phyloP scores from a whole-genome alignment of 2,797 vertebrate species.

The Acropternis orthonyx region DNA sequence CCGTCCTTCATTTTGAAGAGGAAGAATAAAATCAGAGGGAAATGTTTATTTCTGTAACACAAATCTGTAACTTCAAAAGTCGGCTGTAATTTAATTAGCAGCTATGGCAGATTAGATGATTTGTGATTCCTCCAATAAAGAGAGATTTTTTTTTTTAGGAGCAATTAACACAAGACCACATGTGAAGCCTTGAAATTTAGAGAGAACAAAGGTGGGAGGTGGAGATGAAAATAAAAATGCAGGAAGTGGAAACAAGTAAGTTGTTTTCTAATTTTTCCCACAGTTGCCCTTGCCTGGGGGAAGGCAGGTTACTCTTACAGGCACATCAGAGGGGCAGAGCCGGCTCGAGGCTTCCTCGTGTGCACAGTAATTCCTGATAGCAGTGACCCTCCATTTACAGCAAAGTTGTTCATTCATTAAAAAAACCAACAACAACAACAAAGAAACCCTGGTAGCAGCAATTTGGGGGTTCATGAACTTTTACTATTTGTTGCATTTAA shows the following conservation, averaged over 20 bases:
- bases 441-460: not conserved
- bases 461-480: not conserved
- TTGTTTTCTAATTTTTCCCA: not conserved
- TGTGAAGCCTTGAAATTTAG: constrained; percentile 40
- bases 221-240: not conserved
- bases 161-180: constrained; percentile 44
- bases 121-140: not conserved
- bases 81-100: constrained; percentile 61
- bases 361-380: not conserved
- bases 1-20: not conserved
- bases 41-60: constrained; percentile 23
- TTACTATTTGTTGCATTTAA: constrained; percentile 15
- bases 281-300: not conserved
- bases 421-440: too few species aligned
- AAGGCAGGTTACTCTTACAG: not conserved
- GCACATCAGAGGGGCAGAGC: not conserved
- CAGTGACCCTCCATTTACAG: not conserved
- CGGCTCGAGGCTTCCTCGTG: not conserved
- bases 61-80: not conserved
- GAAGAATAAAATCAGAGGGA: not conserved
- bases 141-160: not conserved
- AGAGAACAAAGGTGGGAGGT: constrained; percentile 15
- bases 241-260: not conserved
- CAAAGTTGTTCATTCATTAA: not conserved
- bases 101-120: constrained; percentile 33